A percentile compares a stretch with the other conserved stretches of the same genome.
Conservation (phyloP, 2,797 vertebrate genomes). For the Botia almorhae region DNA sequence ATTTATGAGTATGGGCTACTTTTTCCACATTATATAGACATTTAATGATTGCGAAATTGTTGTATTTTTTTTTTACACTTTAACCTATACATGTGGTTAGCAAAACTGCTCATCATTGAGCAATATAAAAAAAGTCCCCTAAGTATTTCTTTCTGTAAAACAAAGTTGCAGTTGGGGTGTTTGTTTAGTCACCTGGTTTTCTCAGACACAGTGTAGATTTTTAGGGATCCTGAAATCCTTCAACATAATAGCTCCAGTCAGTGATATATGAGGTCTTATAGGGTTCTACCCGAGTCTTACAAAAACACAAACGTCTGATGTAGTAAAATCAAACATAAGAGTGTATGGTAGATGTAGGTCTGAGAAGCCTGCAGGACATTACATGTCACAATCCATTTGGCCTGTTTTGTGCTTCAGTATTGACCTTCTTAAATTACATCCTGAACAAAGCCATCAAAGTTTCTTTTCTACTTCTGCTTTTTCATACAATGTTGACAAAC, state of each 20-base stretch:
- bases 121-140: background rate
- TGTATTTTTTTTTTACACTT: background rate
- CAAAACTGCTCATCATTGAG: background rate
- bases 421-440: constrained; percentile 31
- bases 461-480: constrained; percentile 52
- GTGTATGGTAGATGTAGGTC: constrained; percentile 20
- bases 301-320: background rate
- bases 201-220: background rate
- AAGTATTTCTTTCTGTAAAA: background rate
- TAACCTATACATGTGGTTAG: constrained; percentile 13
- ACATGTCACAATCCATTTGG: constrained; percentile 7
- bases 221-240: background rate
- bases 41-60: background rate
- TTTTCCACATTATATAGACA: background rate
- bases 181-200: background rate
- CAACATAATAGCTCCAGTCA: constrained; percentile 2
- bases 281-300: constrained; percentile 7
- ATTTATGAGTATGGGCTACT: constrained; percentile 15
- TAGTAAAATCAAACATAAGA: constrained; percentile 12
- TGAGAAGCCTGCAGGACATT: background rate
- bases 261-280: constrained; percentile 23
- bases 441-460: constrained; percentile 56
- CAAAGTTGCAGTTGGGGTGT: background rate
- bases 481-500: constrained; percentile 5
- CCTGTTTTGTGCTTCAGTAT: constrained; percentile 33